Conservation (phyloP, 2,888 invertebrate species). For the Serrognathus titanus region DNA sequence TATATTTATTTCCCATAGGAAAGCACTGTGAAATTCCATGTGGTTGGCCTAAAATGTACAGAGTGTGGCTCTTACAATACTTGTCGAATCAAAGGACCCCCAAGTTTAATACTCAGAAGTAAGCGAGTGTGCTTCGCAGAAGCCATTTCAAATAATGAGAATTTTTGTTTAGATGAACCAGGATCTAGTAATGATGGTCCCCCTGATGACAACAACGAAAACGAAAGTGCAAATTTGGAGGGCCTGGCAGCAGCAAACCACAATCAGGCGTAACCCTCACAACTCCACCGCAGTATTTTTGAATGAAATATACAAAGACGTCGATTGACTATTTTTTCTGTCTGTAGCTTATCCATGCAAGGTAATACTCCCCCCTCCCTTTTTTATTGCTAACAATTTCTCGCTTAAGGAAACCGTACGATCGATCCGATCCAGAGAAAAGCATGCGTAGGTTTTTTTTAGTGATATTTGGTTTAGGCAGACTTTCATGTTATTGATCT, state of each 20-base stretch:
- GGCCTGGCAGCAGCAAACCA: background rate
- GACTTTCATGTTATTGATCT: too few species aligned
- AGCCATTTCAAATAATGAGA: background rate
- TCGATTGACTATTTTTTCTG: too few species aligned
- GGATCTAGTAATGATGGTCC: conserved; percentile 12
- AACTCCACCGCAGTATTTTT: too few species aligned
- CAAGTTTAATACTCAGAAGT: conserved; percentile 15
- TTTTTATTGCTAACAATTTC: too few species aligned
- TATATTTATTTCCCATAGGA: conserved; percentile 54
- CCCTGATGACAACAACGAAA: background rate
- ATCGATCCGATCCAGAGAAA: too few species aligned
- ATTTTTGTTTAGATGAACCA: background rate
- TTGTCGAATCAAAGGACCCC: conserved; percentile 68
- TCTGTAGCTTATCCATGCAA: too few species aligned
- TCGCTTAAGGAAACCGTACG: too few species aligned
- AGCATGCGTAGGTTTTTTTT: too few species aligned
- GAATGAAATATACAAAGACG: too few species aligned
- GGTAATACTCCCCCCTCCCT: too few species aligned
- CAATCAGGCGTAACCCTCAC: background rate
- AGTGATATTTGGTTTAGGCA: too few species aligned
- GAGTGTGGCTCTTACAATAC: conserved; percentile 91
- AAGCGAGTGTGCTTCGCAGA: background rate
- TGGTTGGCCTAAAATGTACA: conserved; percentile 81
- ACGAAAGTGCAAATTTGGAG: background rate
- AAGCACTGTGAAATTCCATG: conserved; percentile 79